Percentiles rank a stretch among this genome's conserved stretches.
Evolutionary conservation across 2,113 vertebrate genomes (phyloP).

Genomic region (Cheilinus undulatus): DNA sequence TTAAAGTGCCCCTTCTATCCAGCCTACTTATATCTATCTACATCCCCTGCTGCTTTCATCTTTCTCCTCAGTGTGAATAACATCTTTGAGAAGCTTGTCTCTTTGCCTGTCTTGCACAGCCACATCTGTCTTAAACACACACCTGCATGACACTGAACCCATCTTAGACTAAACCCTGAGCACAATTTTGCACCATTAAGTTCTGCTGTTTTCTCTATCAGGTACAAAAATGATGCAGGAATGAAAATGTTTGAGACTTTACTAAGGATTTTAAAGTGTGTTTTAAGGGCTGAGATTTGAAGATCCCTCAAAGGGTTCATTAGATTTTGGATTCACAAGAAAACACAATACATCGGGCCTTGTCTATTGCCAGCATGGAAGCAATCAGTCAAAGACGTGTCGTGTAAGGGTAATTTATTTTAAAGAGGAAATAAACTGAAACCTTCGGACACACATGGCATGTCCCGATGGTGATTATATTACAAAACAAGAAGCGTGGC

Average conservation of each 20-base stretch:
- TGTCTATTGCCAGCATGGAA: too few species aligned
- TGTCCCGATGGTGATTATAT: slow-evolving; percentile 29
- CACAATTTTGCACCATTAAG: neutral
- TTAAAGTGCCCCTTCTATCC: slow-evolving; percentile 34
- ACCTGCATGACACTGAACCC: neutral
- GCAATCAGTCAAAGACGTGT: too few species aligned
- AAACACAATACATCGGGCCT: too few species aligned
- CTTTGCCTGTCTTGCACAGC: neutral
- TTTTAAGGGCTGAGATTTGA: too few species aligned
- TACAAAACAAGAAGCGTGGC: slow-evolving; percentile 19
- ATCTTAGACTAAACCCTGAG: neutral
- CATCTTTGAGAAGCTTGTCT: slow-evolving; percentile 27
- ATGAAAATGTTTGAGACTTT: too few species aligned
- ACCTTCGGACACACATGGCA: neutral
- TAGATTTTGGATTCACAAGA: too few species aligned
- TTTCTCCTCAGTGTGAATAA: slow-evolving; percentile 45
- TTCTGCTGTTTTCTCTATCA: neutral
- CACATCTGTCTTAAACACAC: slow-evolving; percentile 18
- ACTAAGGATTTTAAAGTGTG: too few species aligned
- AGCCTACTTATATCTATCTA: slow-evolving; percentile 34
- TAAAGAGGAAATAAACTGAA: too few species aligned
- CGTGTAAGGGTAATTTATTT: too few species aligned
- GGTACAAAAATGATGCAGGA: neutral
- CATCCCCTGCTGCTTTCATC: slow-evolving; percentile 52
- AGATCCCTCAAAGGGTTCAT: too few species aligned